These are phyloP conservation scores for Coptotermes formosanus DNA, from an alignment of 1,140 invertebrate species.

Conservation along the genomic window DNA sequence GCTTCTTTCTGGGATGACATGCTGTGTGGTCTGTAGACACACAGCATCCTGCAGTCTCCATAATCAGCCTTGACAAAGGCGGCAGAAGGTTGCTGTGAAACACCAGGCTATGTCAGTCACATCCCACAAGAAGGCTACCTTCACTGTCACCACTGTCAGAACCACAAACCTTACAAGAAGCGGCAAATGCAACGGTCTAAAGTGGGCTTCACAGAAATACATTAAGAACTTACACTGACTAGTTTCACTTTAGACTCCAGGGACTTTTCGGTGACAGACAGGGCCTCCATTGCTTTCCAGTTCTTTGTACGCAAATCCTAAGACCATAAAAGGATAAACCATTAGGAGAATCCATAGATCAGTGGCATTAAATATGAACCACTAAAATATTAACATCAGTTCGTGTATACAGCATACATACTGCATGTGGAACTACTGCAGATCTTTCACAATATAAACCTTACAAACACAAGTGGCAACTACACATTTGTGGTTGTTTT, in stretches of 20 bases:
- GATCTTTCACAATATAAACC: too few species aligned
- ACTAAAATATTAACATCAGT: background rate
- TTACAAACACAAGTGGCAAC: background rate
- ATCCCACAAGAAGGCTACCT: too few species aligned
- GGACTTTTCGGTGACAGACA: conserved; percentile 67
- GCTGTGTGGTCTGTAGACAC: too few species aligned
- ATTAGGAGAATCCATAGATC: conserved; percentile 36
- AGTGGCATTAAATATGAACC: background rate
- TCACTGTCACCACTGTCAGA: too few species aligned
- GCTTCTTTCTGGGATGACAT: too few species aligned
- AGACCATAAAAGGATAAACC: conserved; percentile 40
- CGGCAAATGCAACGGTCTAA: background rate
- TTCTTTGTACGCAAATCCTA: conserved; percentile 82
- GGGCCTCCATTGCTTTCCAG: conserved; percentile 85
- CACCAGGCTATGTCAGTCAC: too few species aligned
- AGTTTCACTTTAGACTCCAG: conserved; percentile 49
- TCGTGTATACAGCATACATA: too few species aligned
- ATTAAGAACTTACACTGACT: conserved; percentile 52
- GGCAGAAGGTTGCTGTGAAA: too few species aligned
- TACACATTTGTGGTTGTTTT: background rate
- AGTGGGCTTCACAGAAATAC: background rate
- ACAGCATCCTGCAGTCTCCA: too few species aligned
- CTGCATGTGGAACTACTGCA: too few species aligned
- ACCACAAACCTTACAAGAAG: too few species aligned
- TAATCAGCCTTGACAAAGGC: too few species aligned